Evolutionary conservation across 2,113 vertebrate species (phyloP).

Genomic region (Riparia riparia): DNA sequence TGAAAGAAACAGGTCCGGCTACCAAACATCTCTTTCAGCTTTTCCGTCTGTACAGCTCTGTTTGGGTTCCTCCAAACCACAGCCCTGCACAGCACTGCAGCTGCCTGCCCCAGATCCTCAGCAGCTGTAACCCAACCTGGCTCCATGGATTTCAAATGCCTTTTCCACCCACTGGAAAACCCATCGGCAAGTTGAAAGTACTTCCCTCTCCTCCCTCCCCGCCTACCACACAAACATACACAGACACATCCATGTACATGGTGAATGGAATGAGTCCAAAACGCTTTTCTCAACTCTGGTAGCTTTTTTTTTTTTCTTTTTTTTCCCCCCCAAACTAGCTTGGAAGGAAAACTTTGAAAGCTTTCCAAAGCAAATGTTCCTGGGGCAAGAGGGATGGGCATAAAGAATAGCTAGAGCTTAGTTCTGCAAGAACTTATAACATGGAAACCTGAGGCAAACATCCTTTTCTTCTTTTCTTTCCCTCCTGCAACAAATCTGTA

Average conservation of each 20-base stretch:
- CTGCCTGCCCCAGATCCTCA: not conserved
- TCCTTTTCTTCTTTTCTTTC: not conserved
- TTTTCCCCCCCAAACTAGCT: not conserved
- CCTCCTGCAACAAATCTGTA: not conserved
- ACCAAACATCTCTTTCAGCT: not conserved
- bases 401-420: not conserved
- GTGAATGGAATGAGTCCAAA: constrained; percentile 24
- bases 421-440: not conserved
- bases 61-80: constrained; percentile 5
- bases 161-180: constrained; percentile 20
- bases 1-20: not conserved
- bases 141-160: not conserved
- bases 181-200: constrained; percentile 21
- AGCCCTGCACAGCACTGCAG: not conserved
- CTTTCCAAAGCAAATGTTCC: constrained; percentile 27
- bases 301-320: not conserved
- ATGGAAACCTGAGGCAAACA: not conserved
- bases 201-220: constrained; percentile 25
- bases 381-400: not conserved
- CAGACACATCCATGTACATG: not conserved
- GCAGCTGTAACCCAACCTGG: not conserved
- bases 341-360: constrained; percentile 37
- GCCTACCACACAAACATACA: not conserved
- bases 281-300: not conserved
- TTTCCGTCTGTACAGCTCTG: not conserved